A percentile compares a stretch with the other conserved stretches of the same genome.
Conservation (phyloP, 2,888 invertebrate species). For the Ephialtes manifestator region DNA sequence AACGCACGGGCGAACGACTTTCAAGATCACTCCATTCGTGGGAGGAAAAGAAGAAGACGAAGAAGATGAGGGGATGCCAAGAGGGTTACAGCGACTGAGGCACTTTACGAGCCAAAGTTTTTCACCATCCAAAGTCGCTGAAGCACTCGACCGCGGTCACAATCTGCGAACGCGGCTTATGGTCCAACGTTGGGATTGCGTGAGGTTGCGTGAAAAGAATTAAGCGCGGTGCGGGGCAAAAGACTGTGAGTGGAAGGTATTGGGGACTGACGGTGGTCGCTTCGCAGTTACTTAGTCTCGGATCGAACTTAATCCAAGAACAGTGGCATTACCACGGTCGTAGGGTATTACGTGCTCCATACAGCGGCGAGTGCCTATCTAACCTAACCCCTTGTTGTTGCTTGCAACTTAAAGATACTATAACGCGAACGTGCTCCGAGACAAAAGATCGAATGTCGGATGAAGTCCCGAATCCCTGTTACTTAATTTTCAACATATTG, state of each 20-base stretch:
- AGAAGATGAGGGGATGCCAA: not conserved
- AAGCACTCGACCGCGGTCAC: slow-evolving; percentile 49
- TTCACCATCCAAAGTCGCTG: slow-evolving; percentile 36
- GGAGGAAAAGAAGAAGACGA: slow-evolving; percentile 9
- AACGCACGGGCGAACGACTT: slow-evolving; percentile 53
- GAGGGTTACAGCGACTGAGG: slow-evolving; percentile 5
- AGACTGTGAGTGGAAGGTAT: slow-evolving; percentile 17
- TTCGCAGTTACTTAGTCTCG: slow-evolving; percentile 79
- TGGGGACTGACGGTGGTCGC: slow-evolving; percentile 54
- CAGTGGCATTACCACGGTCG: slow-evolving; percentile 77
- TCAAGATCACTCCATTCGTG: slow-evolving; percentile 40
- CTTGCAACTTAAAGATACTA: not conserved
- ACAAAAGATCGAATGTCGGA: slow-evolving; percentile 64
- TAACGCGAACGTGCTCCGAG: slow-evolving; percentile 23
- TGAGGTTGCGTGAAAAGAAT: slow-evolving; percentile 73
- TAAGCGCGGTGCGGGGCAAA: slow-evolving; percentile 54
- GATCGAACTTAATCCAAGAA: slow-evolving; percentile 83
- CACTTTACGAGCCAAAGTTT: slow-evolving; percentile 46
- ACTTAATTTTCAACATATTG: not conserved
- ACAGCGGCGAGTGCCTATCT: not conserved
- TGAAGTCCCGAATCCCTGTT: not conserved
- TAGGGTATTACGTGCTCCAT: slow-evolving; percentile 53
- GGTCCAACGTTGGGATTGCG: slow-evolving; percentile 64
- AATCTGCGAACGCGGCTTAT: slow-evolving; percentile 69
- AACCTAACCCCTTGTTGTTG: not conserved